phyloP scores from a whole-genome alignment of 2,113 vertebrate species.

The Lagenorhynchus albirostris region DNA sequence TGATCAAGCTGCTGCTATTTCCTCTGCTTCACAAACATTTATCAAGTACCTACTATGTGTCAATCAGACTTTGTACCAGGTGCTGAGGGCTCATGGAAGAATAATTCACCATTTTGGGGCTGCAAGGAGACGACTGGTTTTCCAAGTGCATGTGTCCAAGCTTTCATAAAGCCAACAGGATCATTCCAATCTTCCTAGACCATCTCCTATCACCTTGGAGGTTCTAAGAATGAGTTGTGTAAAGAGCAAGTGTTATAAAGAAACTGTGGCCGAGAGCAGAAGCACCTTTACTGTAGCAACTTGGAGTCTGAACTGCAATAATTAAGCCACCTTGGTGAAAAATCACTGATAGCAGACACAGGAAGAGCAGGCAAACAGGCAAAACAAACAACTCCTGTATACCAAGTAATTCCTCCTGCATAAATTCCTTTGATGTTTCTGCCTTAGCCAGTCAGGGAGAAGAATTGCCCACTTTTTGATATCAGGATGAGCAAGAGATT shows the following conservation, averaged over 20 bases:
- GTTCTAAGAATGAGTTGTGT: background rate
- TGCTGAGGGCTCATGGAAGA: background rate
- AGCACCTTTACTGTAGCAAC: background rate
- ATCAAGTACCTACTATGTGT: background rate
- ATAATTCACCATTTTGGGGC: background rate
- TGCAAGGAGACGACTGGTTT: conserved; percentile 1
- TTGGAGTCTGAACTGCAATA: background rate
- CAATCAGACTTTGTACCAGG: background rate
- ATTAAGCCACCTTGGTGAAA: background rate
- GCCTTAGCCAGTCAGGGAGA: background rate
- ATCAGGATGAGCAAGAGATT: conserved; percentile 15
- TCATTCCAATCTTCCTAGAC: background rate
- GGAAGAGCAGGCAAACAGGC: background rate
- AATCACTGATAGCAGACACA: background rate
- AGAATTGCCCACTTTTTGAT: background rate
- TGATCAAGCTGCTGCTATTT: background rate
- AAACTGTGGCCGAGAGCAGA: background rate
- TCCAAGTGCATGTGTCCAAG: background rate
- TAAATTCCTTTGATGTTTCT: conserved; percentile 7
- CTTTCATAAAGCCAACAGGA: background rate
- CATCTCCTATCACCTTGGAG: background rate
- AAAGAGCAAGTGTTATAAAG: conserved; percentile 7
- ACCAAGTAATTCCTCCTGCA: background rate
- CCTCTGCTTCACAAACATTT: background rate
- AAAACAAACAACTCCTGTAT: background rate